Conservation (phyloP, 2,888 invertebrate species). For the Perithous albicinctus region DNA sequence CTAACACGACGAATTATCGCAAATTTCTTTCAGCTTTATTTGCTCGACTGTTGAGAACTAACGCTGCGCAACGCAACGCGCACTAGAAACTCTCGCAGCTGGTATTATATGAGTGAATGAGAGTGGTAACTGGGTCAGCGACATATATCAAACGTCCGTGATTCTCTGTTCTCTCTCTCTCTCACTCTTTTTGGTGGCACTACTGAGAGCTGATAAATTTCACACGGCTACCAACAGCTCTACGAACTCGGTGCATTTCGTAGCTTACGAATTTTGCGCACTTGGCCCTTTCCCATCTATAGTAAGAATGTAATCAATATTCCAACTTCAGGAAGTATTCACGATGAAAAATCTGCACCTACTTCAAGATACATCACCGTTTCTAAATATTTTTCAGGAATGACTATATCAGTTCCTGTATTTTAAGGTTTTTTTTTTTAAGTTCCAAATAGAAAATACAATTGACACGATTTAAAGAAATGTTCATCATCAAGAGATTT, state of each 20-base stretch:
- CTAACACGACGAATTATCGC: conserved; percentile 30
- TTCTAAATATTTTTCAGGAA: not conserved
- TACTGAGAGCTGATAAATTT: conserved; percentile 51
- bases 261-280: not conserved
- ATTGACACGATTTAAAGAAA: too few species aligned
- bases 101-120: conserved; percentile 50
- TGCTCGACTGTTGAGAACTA: conserved; percentile 10
- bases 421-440: not conserved
- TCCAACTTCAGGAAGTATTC: not conserved
- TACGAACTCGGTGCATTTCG: not conserved
- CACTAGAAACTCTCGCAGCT: conserved; percentile 24
- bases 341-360: not conserved
- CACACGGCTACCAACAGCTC: conserved; percentile 11
- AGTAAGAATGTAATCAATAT: not conserved
- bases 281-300: not conserved
- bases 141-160: conserved; percentile 62
- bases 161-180: conserved; percentile 34
- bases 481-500: too few species aligned
- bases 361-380: not conserved
- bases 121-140: conserved; percentile 62
- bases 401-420: too few species aligned
- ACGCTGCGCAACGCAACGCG: not conserved
- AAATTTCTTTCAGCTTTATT: conserved; percentile 34
- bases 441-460: not conserved
- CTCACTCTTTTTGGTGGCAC: not conserved